These are phyloP conservation scores for Polydrusus cervinus DNA, from an alignment of 2,888 invertebrate species.

Conservation along the genomic window DNA sequence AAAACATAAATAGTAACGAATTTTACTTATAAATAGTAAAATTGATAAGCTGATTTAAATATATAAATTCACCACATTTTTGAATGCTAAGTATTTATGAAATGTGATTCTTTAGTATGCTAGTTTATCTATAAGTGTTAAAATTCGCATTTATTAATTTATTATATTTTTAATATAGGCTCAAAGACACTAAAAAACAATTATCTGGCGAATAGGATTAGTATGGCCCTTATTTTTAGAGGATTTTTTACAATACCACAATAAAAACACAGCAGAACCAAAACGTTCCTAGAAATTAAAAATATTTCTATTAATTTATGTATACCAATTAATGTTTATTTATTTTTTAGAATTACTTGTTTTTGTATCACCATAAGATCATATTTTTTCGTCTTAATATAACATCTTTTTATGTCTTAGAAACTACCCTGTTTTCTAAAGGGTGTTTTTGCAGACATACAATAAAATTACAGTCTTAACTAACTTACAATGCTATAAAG, in stretches of 20 bases:
- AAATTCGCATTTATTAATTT: constrained; percentile 51
- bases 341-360: background rate
- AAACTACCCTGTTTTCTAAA: no score
- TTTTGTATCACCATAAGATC: background rate
- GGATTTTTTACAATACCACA: constrained; percentile 13
- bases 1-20: no score
- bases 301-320: background rate
- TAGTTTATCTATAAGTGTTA: constrained; percentile 15
- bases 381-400: background rate
- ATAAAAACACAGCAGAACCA: constrained; percentile 13
- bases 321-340: background rate
- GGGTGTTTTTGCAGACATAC: no score
- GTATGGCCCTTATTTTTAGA: constrained; percentile 16
- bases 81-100: constrained; percentile 16
- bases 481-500: no score
- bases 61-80: background rate
- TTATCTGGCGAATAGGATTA: constrained; percentile 48
- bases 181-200: constrained; percentile 48
- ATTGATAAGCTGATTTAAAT: no score
- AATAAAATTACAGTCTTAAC: no score
- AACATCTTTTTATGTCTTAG: background rate
- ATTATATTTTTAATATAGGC: constrained; percentile 48
- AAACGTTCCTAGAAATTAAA: constrained; percentile 7
- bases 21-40: no score
- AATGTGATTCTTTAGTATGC: constrained; percentile 18